Evolutionary conservation across 2,888 invertebrate genomes (phyloP), one percentile per base, ranked within the genome.

Genomic region (Andricus curvator): DNA sequence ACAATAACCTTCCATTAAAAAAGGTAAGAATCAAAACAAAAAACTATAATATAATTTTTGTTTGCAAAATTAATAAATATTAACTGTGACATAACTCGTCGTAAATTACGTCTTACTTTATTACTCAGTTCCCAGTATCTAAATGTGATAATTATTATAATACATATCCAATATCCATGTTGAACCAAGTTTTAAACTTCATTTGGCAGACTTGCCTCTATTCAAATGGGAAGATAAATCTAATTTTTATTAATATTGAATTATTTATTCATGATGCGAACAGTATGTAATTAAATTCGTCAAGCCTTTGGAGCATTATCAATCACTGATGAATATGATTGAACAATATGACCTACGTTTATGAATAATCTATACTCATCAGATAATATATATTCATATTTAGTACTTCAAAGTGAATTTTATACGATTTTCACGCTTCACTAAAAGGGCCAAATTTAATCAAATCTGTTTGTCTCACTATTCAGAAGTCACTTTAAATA

Each of bases 291-390:
- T 56, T n/a, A 56, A 56, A n/a, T 56, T 56, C n/a, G 56, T 56
- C 56, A n/a, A 56, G n/a, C n/a, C n/a, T 56, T 56, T 9, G n/a
- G 56, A 56, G n/a, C n/a, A 56, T 56, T n/a, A 56, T 56, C 56
- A 56, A 56, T 56, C n/a, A n/a, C 11, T 56, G n/a, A 56, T n/a
- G n/a, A n/a, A 56, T 56, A 56, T 56, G n/a, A n/a, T 56, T n/a
- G 56, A 56, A n/a, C 56, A 56, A 51, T 37, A 8, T 37, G 37
- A 37, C 4, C 15, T 11, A 44, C 4, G 15, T 44, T 13, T n/a
- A n/a, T 56, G 56, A n/a, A 56, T 56, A 56, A n/a, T 56, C n/a
- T n/a, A 56, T n/a, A n/a, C n/a, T 56, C 9, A 20, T 56, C n/a
- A 51, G 51, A 51, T 20, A 56, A n/a, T 56, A 9, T 56, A n/a